Conservation (phyloP, 1,140 invertebrate species). For the Drosophila lowei region DNA sequence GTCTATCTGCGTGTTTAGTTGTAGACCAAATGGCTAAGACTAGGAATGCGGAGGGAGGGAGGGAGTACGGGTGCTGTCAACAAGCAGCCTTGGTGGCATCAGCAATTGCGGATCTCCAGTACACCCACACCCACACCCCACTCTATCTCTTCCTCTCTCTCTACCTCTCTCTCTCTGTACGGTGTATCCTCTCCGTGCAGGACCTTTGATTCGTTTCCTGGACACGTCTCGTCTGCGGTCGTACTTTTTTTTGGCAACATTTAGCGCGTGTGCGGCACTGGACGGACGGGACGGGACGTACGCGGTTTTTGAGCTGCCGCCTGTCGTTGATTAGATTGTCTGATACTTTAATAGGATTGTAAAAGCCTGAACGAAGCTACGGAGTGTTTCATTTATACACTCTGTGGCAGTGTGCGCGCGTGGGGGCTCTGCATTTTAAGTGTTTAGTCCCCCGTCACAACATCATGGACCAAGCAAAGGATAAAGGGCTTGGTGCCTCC, state of each 20-base stretch:
- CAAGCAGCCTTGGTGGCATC: constrained; percentile 40
- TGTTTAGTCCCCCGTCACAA: constrained; percentile 1
- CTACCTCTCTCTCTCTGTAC: neutral
- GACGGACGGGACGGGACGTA: no score
- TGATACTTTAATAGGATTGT: constrained; percentile 81
- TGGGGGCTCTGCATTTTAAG: constrained; percentile 25
- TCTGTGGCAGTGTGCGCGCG: constrained; percentile 9
- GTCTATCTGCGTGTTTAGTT: constrained; percentile 62
- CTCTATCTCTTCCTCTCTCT: neutral
- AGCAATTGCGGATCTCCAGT: constrained; percentile 40
- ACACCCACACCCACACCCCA: neutral
- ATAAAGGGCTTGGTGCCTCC: no score
- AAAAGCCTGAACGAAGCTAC: constrained; percentile 45
- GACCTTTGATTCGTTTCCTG: constrained; percentile 1
- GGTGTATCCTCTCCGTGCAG: neutral
- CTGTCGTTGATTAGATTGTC: constrained; percentile 78
- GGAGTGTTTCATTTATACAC: constrained; percentile 11
- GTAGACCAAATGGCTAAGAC: constrained; percentile 43
- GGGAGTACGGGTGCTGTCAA: constrained; percentile 18
- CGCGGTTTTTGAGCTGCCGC: constrained; percentile 73
- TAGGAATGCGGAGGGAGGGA: neutral
- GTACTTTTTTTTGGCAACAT: constrained; percentile 66
- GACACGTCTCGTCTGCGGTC: constrained; percentile 12
- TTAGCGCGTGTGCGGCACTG: constrained; percentile 65
- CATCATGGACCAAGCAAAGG: neutral